Percentiles rank a stretch among this genome's conserved stretches.
These are phyloP conservation scores for Cheracebus regulus DNA, from an alignment of 2,797 vertebrate genomes.

Conservation along the genomic window DNA sequence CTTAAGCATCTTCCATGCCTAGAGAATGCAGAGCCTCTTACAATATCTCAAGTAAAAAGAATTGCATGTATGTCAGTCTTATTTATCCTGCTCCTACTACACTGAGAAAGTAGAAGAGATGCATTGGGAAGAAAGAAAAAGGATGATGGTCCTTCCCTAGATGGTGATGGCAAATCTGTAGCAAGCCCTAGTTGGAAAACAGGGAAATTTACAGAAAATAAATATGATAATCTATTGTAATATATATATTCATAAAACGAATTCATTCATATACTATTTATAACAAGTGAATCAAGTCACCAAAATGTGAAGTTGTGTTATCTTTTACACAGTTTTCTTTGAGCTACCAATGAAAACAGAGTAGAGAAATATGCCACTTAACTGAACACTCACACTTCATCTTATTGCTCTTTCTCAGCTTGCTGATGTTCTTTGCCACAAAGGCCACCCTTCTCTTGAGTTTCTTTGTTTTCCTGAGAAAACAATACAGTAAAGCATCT, in stretches of 20 bases:
- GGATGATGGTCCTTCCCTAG: not conserved
- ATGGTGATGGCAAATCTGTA: too few relatives aligned
- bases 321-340: not conserved
- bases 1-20: not conserved
- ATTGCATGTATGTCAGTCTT: not conserved
- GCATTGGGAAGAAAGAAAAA: not conserved
- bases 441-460: not conserved
- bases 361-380: not conserved
- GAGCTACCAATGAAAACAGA: not conserved
- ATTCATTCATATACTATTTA: not conserved
- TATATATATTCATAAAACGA: not conserved
- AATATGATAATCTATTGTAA: not conserved
- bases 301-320: not conserved
- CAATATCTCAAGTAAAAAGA: not conserved
- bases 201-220: not conserved
- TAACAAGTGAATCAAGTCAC: not conserved
- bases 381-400: rapidly evolving
- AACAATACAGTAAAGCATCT: not conserved
- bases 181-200: not conserved
- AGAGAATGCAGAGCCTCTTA: not conserved
- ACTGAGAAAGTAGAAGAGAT: not conserved
- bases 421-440: not conserved
- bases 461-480: not conserved
- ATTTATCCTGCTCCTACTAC: not conserved
- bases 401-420: rapidly evolving